Evolutionary conservation across 2,888 invertebrate species (phyloP), one percentile per base, ranked within the genome.

Genomic region (Leptura quadrifasciata): DNA sequence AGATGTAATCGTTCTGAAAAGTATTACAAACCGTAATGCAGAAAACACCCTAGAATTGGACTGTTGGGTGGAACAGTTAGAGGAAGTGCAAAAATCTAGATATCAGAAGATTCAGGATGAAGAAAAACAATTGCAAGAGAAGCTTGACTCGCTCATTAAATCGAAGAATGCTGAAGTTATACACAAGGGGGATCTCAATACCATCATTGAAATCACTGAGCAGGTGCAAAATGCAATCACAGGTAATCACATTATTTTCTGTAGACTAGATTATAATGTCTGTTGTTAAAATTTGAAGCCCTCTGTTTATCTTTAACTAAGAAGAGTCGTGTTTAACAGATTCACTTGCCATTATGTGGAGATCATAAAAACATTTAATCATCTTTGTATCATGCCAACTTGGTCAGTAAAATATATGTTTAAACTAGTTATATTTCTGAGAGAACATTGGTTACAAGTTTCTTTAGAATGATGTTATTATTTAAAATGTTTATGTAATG

Each of bases 31-130:
- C 69, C 82, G 83, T n/a, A 78, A 83, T 77, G 84, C 81, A 9
- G 87, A 87, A 69, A 86, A 87, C 76, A 84, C 92, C 0, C 88
- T 94, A 64, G 92, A 93, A 75, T 90, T 96, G 85, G 94, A 95
- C 81, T 94, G 93, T 85, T 93, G 92, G 91, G 92, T 93, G 52
- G 95, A 96, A 77, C 94, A 94, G 58, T 89, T 95, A 0, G 92
- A 93, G 0, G 92, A 93, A 69, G 80, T 82, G 8, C 84, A 84
- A 27, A 80, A 79, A 63, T 73, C 79, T 12, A 75, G 79, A 12
- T 92, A 92, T 79, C 91, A 92, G 87, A 92, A 92, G 87, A 91
- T 93, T 9, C 91, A 93, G 79, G 92, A 92, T 77, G 94, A 95
- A 84, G 93, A 94, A 82, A 91, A 92, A 84, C 93, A 92, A 75